Evolutionary conservation across 1,140 invertebrate species (phyloP), one percentile per base, ranked within the genome.

Genomic region (Drosophila dunni): DNA sequence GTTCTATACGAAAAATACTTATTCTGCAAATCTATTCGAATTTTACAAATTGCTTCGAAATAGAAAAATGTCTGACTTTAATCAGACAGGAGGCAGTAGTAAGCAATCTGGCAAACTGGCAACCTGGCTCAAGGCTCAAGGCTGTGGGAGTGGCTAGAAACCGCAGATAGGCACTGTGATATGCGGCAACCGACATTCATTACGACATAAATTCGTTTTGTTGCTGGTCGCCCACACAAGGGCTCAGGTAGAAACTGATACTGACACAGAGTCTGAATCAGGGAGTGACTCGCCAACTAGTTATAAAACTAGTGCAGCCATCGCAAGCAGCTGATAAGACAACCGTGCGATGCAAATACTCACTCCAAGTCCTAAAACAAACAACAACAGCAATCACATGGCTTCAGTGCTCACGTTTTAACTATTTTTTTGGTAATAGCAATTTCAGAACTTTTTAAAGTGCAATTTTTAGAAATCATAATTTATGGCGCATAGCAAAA

Each of bases 131-230:
- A n/a, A n/a, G n/a, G 17, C 17, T 20, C 17, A 20, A 20, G 17
- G 2, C 17, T 20, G 50, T 34, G 7, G 2, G 50, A 33, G 11
- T 34, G 24, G 24, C n/a, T 11, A n/a, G 29, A 51, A 51, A 72
- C 67, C 81, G 61, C 63, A 73, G 81, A 84, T 84, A 84, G 77
- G 79, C 61, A 70, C 34, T 20, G 40, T 77, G 81, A 84, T 84
- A 84, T 84, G 77, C 60, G 72, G 71, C 81, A 79, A 77, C 81
- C 62, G 81, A 78, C 81, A 80, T 84, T 84, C 81, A 84, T 84
- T 84, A 85, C 77, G 73, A 78, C 81, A 84, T 85, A 84, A 85
- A 84, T 85, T 80, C 74, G 81, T 78, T 84, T 74, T 67, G 76
- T 77, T 79, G 64, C 64, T 51, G 36, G 66, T 38, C 40, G 67